phyloP scores from a whole-genome alignment of 37 sponge, comb jelly and placozoan genomes.

The Agelas oroides region DNA sequence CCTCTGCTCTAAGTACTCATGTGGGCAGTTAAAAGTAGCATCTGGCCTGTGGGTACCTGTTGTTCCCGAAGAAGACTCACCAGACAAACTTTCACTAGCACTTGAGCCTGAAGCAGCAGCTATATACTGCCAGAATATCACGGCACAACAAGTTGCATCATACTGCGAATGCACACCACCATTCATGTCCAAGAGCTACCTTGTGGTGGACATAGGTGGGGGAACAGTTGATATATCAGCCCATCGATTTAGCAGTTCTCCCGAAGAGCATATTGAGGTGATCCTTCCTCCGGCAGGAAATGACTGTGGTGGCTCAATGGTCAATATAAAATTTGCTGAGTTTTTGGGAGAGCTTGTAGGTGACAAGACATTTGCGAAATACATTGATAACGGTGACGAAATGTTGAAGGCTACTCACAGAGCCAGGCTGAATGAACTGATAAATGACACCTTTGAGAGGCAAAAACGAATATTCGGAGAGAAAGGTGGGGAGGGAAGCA shows the following conservation, averaged over 20 bases:
- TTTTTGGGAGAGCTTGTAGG: slow-evolving; percentile 8
- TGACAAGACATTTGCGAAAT: slow-evolving; percentile 9
- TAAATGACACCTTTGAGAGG: slow-evolving; percentile 27
- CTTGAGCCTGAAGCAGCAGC: slow-evolving; percentile 63
- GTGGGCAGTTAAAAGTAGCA: too few relatives aligned
- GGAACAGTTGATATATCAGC: slow-evolving; percentile 53
- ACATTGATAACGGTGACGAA: neutral
- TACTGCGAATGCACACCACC: too few relatives aligned
- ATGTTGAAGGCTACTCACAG: neutral
- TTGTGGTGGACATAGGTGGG: slow-evolving; percentile 52
- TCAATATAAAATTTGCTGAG: slow-evolving; percentile 26
- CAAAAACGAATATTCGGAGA: slow-evolving; percentile 33
- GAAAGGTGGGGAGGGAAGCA: neutral
- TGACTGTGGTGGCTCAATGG: slow-evolving; percentile 38
- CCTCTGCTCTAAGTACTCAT: too few relatives aligned
- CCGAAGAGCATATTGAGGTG: slow-evolving; percentile 2
- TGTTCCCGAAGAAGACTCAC: neutral
- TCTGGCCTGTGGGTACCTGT: too few relatives aligned
- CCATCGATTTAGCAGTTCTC: slow-evolving; percentile 3
- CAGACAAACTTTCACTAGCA: slow-evolving; percentile 49
- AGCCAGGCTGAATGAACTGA: slow-evolving; percentile 5
- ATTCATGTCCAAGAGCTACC: neutral
- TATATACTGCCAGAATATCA: slow-evolving; percentile 13
- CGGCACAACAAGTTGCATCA: neutral
- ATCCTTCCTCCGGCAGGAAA: slow-evolving; percentile 37